Evolutionary conservation across 2,113 vertebrate species (phyloP), one percentile per base, ranked within the genome.

Genomic region (Caranx melampygus): DNA sequence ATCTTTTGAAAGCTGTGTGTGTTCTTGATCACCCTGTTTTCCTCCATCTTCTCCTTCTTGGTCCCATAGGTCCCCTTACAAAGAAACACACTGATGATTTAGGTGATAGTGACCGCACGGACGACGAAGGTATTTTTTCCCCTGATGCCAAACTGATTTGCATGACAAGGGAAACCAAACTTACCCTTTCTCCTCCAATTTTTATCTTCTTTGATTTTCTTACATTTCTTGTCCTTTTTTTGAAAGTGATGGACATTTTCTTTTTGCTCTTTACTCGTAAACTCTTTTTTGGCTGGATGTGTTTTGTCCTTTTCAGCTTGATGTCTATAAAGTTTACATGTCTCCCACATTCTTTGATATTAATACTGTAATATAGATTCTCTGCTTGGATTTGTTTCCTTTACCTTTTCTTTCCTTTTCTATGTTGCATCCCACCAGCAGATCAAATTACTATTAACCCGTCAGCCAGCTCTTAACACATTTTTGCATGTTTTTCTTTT

Each of bases 11-110:
- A 87, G 95, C 77, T 96, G 95, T 98, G 95, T 97, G 94, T 99
- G 96, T 98, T 99, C 97, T 99, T 99, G 97, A 97, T 97, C 96
- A 96, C 76, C 96, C 94, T 98, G 97, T 99, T 96, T 94, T 95
- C 95, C 97, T 96, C 96, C 97, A 96, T 96, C 96, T 97, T 99
- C 96, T 99, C 95, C 93, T 97, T 99, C 96, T 99, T 96, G 96
- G 97, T 99, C 97, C 97, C 85, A 72, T 99, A 99, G 98, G 98
- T 99, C 98, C 98, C 96, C 97, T 99, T 97, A 96, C 98, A 99
- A 99, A 99, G 98, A 99, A 99, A 99, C 97, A 99, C 96, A 97
- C 96, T 96, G 98, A 99, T 99, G 98, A 97, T 98, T 98, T 99
- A 99, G 96, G 96, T 97, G 98, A 98, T 98, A 99, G 95, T 98